Evolutionary conservation across 1,140 invertebrate genomes (phyloP), one percentile per base, ranked within the genome.

Genomic region (Drosophila bifasciata): DNA sequence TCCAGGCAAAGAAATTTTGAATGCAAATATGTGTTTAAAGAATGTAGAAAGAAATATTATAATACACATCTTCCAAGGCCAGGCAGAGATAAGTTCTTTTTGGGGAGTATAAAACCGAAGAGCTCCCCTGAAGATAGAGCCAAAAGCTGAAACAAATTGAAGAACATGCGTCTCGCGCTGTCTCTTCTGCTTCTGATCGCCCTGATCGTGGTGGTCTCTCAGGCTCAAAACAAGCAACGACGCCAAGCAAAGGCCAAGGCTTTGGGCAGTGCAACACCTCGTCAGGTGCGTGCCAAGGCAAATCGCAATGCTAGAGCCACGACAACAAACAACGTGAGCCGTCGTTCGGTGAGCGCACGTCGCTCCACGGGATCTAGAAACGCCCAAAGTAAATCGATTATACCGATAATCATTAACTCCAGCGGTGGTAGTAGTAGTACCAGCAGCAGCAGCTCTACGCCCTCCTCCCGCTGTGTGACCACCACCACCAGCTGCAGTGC

Each of bases 1-100:
- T 13, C 4, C 9, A 3, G 4, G n/a, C 13, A 21, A 28, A 36
- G 23, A 51, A 44, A 51, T 11, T 15, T 51, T 15, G 19, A 40
- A 28, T n/a, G 13, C 16, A 56, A 68, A 68, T 48, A 48, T 13
- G 23, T 55, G 53, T 48, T 21, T 21, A 9, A 11, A 52, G 25
- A 67, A 36, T 9, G 13, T 15, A 55, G 23, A 32, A 67, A n/a
- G 43, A 66, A 68, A 32, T 23, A 28, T 5, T 17, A 11, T n/a
- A 15, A 63, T 56, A 68, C 67, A 68, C 7, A 68, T 55, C 32
- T 55, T 68, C 39, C 62, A 68, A 68, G 62, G 62, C 32, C 61
- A 36, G 1, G 8, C 8, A 51, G 4, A 15, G 9, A 21, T n/a
- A 3, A 41, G 1, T 0, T 32, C 7, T n/a, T n/a, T 15, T 32